Evolutionary conservation across 2,888 invertebrate genomes (phyloP).

Genomic region (Rhorus exstirpatorius): DNA sequence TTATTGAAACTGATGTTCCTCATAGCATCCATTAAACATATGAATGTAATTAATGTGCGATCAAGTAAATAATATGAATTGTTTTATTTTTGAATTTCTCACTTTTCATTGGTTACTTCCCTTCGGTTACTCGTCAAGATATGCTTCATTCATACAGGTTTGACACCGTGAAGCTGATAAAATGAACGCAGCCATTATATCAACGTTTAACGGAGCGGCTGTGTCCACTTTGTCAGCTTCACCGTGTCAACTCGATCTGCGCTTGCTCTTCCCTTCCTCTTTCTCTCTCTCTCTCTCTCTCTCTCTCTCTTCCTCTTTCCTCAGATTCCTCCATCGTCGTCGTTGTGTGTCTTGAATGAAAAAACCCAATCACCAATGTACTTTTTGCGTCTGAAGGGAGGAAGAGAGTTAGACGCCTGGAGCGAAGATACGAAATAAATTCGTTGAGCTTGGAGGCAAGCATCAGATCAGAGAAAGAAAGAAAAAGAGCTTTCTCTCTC

Average conservation of each 20-base stretch:
- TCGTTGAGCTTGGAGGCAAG: conserved; percentile 55
- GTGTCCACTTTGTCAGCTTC: too few species aligned
- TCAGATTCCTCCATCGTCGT: conserved; percentile 5
- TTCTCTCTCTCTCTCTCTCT: conserved; percentile 1
- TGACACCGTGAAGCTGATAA: too few species aligned
- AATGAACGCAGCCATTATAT: too few species aligned
- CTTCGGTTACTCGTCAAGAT: conserved; percentile 11
- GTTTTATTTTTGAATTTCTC: too few species aligned
- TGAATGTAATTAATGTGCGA: too few species aligned
- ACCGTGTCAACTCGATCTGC: background rate
- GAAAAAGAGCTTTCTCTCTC: conserved; percentile 36
- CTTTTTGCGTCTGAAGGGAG: conserved; percentile 56
- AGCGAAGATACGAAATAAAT: conserved; percentile 66
- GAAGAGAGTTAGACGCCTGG: conserved; percentile 56
- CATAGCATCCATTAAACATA: too few species aligned
- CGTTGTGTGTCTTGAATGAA: conserved; percentile 28
- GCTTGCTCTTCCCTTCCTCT: background rate
- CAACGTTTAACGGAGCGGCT: too few species aligned
- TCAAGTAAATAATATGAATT: too few species aligned
- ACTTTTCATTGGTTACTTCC: conserved; percentile 26
- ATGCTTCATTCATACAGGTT: too few species aligned
- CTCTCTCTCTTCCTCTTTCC: background rate
- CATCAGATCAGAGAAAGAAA: conserved; percentile 13
- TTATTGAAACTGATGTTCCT: background rate
- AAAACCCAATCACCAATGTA: conserved; percentile 57